Base-by-base conservation (phyloP, 2,888 invertebrate species). In the Leptopterna dolabrata region DNA sequence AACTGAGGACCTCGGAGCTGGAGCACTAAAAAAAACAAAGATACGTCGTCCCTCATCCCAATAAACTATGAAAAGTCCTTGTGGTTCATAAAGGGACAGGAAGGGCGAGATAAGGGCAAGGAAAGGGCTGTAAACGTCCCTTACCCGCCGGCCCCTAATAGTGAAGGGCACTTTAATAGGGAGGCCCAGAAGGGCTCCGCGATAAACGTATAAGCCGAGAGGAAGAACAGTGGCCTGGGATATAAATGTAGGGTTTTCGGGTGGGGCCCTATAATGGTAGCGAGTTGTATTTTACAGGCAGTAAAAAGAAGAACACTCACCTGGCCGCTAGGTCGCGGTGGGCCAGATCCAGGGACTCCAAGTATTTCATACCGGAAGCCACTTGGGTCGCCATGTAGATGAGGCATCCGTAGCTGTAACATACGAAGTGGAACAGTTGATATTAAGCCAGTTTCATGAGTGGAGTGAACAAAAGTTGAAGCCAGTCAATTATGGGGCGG, bases 301-400 rank as follows among this genome's bases (percentile, higher is more conserved):
- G 78, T 45, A 78, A 45, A 78, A 45, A 63, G 19, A 63, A 36
- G 9, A 30, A 24, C 29, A 27, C 90, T 93, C 93, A 96, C 96
- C 96, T 94, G 84, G 97, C 96, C 87, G 97, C 96, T 90, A 98
- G 93, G 92, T 98, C 97, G 90, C 97, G 94, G 92, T 98, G 98
- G 84, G 97, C 96, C 92, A 97, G 94, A 91, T 97, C 96, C 92
- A 97, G 93, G 76, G 96, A 95, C 92, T 98, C 98, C 92, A 98
- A 94, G 92, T 97, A 97, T 91, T 97, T 97, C 97, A 98, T 97
- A 90, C 97, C 98, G 84, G 97, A 96, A 89, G 97, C 96, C 90
- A 98, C 95, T 93, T 98, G 97, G 87, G 95, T 95, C 90, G 96
- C 95, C 92, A 97, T 95, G 93, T 95, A 96, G 90, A 97, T 95